Conservation (phyloP, 2,888 invertebrate species). For the Agonopterix heracliana region DNA sequence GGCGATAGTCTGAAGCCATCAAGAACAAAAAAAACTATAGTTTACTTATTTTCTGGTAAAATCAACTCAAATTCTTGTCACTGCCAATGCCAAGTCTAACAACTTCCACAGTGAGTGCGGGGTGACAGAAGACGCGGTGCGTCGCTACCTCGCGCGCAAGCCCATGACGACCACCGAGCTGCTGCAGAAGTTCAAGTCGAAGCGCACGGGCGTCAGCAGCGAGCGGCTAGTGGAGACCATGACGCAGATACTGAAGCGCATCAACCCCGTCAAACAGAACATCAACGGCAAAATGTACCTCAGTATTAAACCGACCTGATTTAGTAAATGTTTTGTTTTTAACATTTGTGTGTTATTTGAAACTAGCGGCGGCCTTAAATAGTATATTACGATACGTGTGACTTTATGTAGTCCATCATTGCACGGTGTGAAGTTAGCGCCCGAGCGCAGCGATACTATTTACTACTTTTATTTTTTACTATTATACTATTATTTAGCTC, state of each 20-base stretch:
- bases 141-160: constrained; percentile 95
- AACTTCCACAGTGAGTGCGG: constrained; percentile 82
- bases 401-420: too few species aligned
- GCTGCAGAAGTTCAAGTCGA: constrained; percentile 95
- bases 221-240: constrained; percentile 95
- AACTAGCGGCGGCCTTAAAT: background rate
- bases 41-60: too few species aligned
- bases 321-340: background rate
- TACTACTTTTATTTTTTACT: too few species aligned
- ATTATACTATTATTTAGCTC: too few species aligned
- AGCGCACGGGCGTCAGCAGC: constrained; percentile 92
- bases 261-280: constrained; percentile 94
- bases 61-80: too few species aligned
- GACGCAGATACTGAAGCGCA: constrained; percentile 95
- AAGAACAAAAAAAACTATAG: too few species aligned
- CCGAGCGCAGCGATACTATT: too few species aligned
- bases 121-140: constrained; percentile 95
- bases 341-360: background rate
- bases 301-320: constrained; percentile 82
- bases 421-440: too few species aligned
- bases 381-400: too few species aligned
- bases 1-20: too few species aligned
- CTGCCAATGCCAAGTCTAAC: too few species aligned
- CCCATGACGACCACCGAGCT: constrained; percentile 99
- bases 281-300: constrained; percentile 97